Conservation (phyloP, 2,797 vertebrate genomes). For the Hemibagrus guttatus region DNA sequence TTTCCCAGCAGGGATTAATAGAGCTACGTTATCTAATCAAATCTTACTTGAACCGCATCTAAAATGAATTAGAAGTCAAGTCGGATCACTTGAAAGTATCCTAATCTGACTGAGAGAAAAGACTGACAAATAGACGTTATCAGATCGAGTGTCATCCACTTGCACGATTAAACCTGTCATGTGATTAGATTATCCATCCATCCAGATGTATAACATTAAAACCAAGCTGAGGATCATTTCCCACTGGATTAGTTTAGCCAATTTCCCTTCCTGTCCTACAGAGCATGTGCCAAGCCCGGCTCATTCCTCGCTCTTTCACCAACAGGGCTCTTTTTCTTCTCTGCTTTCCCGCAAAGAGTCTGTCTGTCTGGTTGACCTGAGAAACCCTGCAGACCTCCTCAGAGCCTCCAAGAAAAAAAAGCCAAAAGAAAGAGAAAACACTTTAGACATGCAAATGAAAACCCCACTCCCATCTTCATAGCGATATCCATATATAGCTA, state of each 20-base stretch:
- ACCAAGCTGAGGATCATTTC: neutral
- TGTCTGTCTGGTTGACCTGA: constrained; percentile 32
- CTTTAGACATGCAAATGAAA: constrained; percentile 29
- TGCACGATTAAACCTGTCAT: neutral
- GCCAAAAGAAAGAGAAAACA: neutral
- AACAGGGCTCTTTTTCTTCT: constrained; percentile 29
- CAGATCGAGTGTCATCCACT: neutral
- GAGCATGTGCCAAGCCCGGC: constrained; percentile 24
- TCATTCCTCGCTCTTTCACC: constrained; percentile 36
- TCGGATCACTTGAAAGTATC: neutral
- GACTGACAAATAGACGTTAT: neutral
- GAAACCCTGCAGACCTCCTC: constrained; percentile 33
- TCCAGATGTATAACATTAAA: constrained; percentile 10
- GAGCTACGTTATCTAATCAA: neutral
- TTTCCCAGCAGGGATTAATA: neutral
- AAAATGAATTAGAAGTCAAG: neutral
- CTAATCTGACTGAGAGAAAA: neutral
- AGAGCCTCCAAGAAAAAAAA: neutral
- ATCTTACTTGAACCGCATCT: constrained; percentile 1
- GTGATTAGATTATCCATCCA: neutral
- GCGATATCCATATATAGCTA: constrained; percentile 18
- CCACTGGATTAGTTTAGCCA: neutral
- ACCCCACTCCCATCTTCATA: constrained; percentile 12
- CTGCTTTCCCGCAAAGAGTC: constrained; percentile 22
- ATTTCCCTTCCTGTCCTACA: constrained; percentile 10